A percentile compares a stretch with the other conserved stretches of the same genome.
Evolutionary conservation across 2,113 vertebrate genomes (phyloP).

Genomic region (Galeopterus variegatus): DNA sequence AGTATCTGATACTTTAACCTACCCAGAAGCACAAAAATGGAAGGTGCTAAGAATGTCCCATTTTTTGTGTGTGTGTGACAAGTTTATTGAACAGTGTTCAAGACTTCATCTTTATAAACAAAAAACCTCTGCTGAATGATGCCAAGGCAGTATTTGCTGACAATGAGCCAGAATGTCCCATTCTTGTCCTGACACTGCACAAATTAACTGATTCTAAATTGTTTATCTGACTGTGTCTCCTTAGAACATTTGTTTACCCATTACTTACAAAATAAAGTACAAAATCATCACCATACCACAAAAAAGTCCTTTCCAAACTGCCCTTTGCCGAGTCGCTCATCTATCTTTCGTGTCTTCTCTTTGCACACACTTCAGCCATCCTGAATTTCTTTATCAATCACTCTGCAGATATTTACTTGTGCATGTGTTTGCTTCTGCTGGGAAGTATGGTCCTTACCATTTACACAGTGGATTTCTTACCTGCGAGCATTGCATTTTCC

Average conservation of each 20-base stretch:
- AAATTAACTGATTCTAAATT: conserved; percentile 41
- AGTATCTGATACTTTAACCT: conserved; percentile 14
- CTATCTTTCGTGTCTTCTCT: background rate
- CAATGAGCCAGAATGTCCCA: background rate
- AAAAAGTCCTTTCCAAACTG: background rate
- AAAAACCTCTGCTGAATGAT: too few relatives aligned
- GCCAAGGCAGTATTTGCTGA: too few relatives aligned
- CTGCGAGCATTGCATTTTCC: background rate
- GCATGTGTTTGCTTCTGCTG: background rate
- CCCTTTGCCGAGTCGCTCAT: background rate
- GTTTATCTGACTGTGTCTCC: background rate
- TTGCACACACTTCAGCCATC: accelerated
- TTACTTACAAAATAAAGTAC: background rate
- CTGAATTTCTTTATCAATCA: background rate
- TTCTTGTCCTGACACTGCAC: conserved; percentile 14
- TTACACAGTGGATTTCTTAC: background rate
- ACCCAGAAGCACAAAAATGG: conserved; percentile 22
- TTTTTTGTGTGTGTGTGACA: background rate
- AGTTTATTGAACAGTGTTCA: too few relatives aligned
- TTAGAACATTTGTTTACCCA: background rate
- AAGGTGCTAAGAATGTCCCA: conserved; percentile 56
- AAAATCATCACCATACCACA: background rate
- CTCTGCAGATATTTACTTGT: background rate
- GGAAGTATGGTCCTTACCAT: background rate
- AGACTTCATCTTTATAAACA: too few relatives aligned